A percentile compares a stretch with the other conserved stretches of the same genome.
Conservation (phyloP, 2,797 vertebrate species). For the Betta splendens region DNA sequence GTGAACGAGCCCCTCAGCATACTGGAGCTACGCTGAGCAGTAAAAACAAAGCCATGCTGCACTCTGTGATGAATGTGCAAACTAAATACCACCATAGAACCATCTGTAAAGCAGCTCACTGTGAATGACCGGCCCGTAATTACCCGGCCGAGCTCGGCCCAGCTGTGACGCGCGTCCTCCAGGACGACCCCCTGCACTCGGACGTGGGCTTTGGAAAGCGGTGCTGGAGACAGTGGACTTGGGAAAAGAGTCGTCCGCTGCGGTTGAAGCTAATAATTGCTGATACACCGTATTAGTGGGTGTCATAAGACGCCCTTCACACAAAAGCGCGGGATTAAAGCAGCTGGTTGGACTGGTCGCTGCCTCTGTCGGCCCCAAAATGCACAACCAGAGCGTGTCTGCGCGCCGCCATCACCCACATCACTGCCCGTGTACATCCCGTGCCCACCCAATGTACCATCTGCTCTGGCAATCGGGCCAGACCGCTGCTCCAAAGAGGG, state of each 20-base stretch:
- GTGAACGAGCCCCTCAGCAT: slow-evolving; percentile 36
- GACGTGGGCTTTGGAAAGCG: too few relatives aligned
- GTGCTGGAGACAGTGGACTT: too few relatives aligned
- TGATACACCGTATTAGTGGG: too few relatives aligned
- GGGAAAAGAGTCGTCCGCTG: too few relatives aligned
- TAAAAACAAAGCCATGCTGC: slow-evolving; percentile 37
- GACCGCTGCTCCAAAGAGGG: slow-evolving; percentile 40
- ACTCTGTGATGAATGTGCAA: slow-evolving; percentile 53
- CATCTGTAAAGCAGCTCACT: slow-evolving; percentile 35
- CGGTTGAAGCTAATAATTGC: too few relatives aligned
- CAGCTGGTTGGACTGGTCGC: too few relatives aligned
- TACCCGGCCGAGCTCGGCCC: slow-evolving; percentile 10
- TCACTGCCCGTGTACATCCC: slow-evolving; percentile 48
- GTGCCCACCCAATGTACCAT: slow-evolving; percentile 60
- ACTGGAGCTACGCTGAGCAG: slow-evolving; percentile 29
- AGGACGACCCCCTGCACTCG: too few relatives aligned
- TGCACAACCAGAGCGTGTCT: slow-evolving; percentile 57
- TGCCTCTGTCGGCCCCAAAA: slow-evolving; percentile 27
- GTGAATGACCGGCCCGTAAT: slow-evolving; percentile 33
- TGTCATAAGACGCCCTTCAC: too few relatives aligned
- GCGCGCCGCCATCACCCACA: slow-evolving; percentile 55
- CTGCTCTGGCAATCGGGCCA: slow-evolving; percentile 72
- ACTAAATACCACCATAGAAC: slow-evolving; percentile 55
- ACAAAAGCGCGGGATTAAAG: too few relatives aligned
- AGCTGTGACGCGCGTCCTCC: not conserved